Conservation (phyloP, 2,797 vertebrate species). For the Mormyrops attenuatus region DNA sequence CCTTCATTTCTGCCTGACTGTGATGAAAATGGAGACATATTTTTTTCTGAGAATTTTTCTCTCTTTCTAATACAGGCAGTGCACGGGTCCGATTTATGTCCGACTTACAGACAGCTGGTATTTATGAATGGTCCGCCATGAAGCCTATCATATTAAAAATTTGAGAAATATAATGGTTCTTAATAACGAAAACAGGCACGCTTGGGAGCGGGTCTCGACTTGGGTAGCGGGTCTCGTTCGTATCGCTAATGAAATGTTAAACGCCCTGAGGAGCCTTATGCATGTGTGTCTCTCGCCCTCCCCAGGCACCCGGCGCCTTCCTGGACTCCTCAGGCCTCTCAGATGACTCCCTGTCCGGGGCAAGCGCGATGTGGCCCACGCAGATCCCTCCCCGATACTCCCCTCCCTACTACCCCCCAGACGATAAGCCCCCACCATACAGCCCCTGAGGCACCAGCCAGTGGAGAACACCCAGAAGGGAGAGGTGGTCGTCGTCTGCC, state of each 20-base stretch:
- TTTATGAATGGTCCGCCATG: neutral
- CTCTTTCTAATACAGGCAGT: neutral
- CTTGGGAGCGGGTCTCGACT: neutral
- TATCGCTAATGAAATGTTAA: neutral
- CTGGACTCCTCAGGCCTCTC: slow-evolving; percentile 80
- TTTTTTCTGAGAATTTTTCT: neutral
- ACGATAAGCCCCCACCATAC: slow-evolving; percentile 96
- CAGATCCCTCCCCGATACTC: slow-evolving; percentile 87
- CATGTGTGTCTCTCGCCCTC: slow-evolving; percentile 14
- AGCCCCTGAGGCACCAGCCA: slow-evolving; percentile 66
- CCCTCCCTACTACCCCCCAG: slow-evolving; percentile 87
- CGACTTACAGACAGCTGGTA: neutral
- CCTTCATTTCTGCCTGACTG: neutral
- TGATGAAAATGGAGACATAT: neutral
- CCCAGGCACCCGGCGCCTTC: slow-evolving; percentile 79
- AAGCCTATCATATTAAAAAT: neutral
- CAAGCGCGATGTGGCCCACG: slow-evolving; percentile 89
- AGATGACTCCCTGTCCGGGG: slow-evolving; percentile 85
- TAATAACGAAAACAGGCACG: neutral
- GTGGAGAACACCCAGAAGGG: neutral
- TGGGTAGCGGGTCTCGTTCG: neutral
- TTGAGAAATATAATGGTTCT: neutral
- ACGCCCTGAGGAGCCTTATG: neutral
- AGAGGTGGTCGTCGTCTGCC: neutral
- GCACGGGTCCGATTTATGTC: neutral